Conservation (phyloP, 2,888 invertebrate genomes). For the Lamproptera curius region DNA sequence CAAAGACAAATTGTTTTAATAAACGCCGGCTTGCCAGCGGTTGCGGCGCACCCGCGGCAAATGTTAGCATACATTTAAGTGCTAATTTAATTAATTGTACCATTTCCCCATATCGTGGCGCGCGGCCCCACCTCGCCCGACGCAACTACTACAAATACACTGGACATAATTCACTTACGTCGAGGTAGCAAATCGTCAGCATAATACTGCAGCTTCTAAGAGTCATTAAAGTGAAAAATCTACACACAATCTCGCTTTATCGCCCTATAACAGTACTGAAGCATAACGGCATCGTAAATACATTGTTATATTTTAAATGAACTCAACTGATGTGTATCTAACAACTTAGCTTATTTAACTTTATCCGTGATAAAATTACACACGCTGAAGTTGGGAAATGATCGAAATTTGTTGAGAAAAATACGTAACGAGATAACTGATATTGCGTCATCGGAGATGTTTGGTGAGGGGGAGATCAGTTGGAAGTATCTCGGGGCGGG, state of each 20-base stretch:
- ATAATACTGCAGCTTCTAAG: conserved; percentile 41
- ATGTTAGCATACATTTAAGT: conserved; percentile 55
- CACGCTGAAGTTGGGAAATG: conserved; percentile 45
- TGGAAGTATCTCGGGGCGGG: conserved; percentile 48
- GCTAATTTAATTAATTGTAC: conserved; percentile 73
- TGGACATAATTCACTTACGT: conserved; percentile 64
- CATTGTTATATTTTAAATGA: conserved; percentile 47
- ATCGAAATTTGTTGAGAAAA: conserved; percentile 55
- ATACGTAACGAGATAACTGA: conserved; percentile 52
- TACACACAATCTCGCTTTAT: conserved; percentile 26
- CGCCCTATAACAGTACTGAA: conserved; percentile 26
- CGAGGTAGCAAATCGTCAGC: conserved; percentile 52
- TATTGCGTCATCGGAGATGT: conserved; percentile 51
- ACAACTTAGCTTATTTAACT: conserved; percentile 76
- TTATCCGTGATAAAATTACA: conserved; percentile 69
- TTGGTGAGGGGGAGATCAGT: conserved; percentile 30
- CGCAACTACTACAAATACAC: conserved; percentile 20
- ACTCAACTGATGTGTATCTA: conserved; percentile 52
- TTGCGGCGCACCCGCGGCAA: conserved; percentile 38
- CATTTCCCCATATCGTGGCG: conserved; percentile 58
- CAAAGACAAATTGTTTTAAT: conserved; percentile 67
- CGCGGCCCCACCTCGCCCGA: conserved; percentile 29
- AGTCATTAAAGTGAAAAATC: conserved; percentile 34
- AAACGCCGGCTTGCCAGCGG: conserved; percentile 39
- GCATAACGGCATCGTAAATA: too few species aligned